Percentiles rank a stretch among this genome's conserved stretches.
These are phyloP conservation scores for Diarsia rubi DNA, from an alignment of 2,888 invertebrate species.

Conservation along the genomic window DNA sequence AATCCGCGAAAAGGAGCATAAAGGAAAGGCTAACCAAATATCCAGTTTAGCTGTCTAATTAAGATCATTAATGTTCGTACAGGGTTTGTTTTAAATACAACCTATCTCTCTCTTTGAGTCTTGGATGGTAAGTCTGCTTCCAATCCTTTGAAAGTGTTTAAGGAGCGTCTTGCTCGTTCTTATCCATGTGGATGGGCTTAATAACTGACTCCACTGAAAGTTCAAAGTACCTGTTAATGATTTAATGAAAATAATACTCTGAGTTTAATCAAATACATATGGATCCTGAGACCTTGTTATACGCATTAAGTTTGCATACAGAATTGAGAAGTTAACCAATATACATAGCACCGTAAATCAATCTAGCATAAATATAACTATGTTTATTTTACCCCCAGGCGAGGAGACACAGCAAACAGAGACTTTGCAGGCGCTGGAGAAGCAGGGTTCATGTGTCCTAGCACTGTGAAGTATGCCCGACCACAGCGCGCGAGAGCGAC, in stretches of 20 bases:
- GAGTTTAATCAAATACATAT: neutral
- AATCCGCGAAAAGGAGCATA: too few relatives aligned
- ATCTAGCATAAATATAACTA: neutral
- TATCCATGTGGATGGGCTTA: neutral
- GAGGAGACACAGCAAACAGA: slow-evolving; percentile 91
- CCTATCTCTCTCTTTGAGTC: too few relatives aligned
- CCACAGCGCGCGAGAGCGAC: slow-evolving; percentile 95
- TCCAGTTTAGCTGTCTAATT: too few relatives aligned
- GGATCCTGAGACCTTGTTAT: too few relatives aligned
- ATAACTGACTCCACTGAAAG: neutral
- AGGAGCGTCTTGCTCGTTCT: neutral
- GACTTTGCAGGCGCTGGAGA: slow-evolving; percentile 89
- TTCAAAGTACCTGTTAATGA: neutral
- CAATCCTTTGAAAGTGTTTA: neutral
- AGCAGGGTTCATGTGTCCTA: slow-evolving; percentile 95
- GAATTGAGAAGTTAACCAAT: neutral
- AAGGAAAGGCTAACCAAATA: too few relatives aligned
- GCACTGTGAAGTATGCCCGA: slow-evolving; percentile 94
- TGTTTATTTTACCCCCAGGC: slow-evolving; percentile 79
- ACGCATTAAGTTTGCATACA: too few relatives aligned
- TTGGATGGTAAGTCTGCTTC: neutral
- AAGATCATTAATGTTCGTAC: too few relatives aligned
- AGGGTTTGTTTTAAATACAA: too few relatives aligned
- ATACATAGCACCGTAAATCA: neutral
- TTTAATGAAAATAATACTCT: neutral